Conservation (phyloP, 2,888 invertebrate species). For the Anthoptus insignis region DNA sequence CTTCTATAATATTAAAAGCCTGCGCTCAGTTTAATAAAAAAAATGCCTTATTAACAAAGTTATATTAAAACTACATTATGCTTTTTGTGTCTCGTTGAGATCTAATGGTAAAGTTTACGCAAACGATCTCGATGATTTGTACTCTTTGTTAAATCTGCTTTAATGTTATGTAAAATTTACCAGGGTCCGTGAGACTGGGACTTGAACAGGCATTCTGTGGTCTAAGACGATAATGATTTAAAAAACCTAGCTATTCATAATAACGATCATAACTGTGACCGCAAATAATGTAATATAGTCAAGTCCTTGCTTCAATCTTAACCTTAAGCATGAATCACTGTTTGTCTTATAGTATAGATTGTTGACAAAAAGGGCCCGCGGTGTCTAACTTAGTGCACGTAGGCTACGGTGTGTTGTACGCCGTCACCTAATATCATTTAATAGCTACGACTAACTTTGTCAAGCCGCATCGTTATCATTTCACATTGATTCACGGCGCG, state of each 20-base stretch:
- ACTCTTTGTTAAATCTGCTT: conserved; percentile 51
- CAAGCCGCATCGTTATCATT: conserved; percentile 52
- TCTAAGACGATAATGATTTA: conserved; percentile 16
- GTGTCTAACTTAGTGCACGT: conserved; percentile 75
- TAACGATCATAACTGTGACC: conserved; percentile 8
- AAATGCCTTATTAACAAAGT: conserved; percentile 82
- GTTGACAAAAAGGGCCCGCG: conserved; percentile 62
- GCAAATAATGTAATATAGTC: conserved; percentile 40
- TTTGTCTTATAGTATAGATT: conserved; percentile 71
- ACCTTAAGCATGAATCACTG: conserved; percentile 77
- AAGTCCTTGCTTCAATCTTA: conserved; percentile 72
- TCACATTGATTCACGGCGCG: conserved; percentile 38
- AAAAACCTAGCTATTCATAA: neutral
- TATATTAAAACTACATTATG: conserved; percentile 65
- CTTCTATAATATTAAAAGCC: conserved; percentile 76
- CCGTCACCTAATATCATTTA: conserved; percentile 66
- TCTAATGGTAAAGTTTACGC: conserved; percentile 68
- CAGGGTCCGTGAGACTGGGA: conserved; percentile 64
- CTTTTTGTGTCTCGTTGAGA: conserved; percentile 75
- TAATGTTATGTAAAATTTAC: conserved; percentile 56
- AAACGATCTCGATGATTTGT: conserved; percentile 66
- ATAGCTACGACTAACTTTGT: conserved; percentile 81
- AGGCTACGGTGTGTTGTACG: conserved; percentile 60
- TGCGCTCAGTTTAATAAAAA: conserved; percentile 73
- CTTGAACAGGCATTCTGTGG: conserved; percentile 54